A percentile compares a stretch with the other conserved stretches of the same genome.
These are phyloP conservation scores for Eupithecia tripunctaria DNA, from an alignment of 2,888 invertebrate species.

Conservation along the genomic window DNA sequence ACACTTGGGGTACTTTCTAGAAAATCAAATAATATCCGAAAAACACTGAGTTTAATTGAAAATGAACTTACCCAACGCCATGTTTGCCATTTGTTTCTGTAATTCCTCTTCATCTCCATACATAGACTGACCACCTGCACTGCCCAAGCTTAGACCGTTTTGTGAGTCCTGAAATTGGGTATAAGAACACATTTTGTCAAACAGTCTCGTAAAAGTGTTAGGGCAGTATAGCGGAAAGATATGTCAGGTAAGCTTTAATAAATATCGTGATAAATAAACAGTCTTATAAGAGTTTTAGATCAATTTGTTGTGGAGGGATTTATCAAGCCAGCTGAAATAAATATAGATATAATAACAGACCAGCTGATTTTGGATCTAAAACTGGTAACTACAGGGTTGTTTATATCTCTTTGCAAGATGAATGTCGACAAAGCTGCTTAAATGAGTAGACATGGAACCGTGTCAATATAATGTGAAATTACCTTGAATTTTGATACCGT, in stretches of 20 bases:
- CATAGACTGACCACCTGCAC: conserved; percentile 85
- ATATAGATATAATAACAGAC: not conserved
- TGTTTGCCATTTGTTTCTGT: conserved; percentile 89
- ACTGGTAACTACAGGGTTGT: not conserved
- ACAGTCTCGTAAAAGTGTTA: not conserved
- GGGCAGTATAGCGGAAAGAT: not conserved
- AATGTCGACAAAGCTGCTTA: not conserved
- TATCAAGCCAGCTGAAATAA: not conserved
- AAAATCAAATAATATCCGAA: too few relatives aligned
- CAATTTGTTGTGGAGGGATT: too few relatives aligned
- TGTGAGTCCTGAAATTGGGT: conserved; percentile 72
- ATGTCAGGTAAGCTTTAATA: not conserved
- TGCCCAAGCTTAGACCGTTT: conserved; percentile 80
- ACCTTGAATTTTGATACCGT: conserved; percentile 78
- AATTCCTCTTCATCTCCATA: conserved; percentile 89
- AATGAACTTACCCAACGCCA: conserved; percentile 79
- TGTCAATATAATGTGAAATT: conserved; percentile 4
- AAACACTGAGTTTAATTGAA: not conserved
- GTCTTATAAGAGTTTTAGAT: too few relatives aligned
- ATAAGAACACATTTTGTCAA: not conserved
- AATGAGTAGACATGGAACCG: not conserved
- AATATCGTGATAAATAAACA: too few relatives aligned
- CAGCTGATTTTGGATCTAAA: not conserved
- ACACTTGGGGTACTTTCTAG: too few relatives aligned
- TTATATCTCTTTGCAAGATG: not conserved